Evolutionary conservation across 2,113 vertebrate species (phyloP), one percentile per base, ranked within the genome.

Genomic region (Peromyscus maniculatus): DNA sequence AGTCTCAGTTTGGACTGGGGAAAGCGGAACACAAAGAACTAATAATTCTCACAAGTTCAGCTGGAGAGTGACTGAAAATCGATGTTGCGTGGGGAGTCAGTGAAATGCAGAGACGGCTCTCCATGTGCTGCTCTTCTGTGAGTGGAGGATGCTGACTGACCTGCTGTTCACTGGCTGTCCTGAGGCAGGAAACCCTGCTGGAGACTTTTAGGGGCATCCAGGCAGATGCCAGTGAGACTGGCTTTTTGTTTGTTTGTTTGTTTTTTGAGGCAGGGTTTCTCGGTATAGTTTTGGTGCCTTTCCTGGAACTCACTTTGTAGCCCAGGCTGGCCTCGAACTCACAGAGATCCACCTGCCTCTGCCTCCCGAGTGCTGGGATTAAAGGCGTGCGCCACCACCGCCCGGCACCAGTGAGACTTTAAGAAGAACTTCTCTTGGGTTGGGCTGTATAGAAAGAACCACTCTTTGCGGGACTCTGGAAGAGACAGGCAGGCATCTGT

Each of bases 1-100:
- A 79, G 64, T 93, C 91, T 93, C 69, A n/a, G 75, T 71, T 84
- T 74, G 55, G 52, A 22, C 74, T 75, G 4, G 87, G 64, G 55
- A 83, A 7, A 83, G 49, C 39, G n/a, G 78, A 89, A 64, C 91
- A 97, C 59, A 49, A 95, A 92, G 94, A 91, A 83, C 91, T 87
- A 91, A 87, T 91, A 89, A 77, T 49, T 92, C 66, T 80, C 64
- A 19, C 83, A 67, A 71, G 71, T 93, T 93, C 92, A 55, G 36
- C 62, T 36, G 33, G 69, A 74, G 89, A 95, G 95, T 67, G 87
- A 72, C 91, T 75, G 82, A 9, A 96, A 93, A 90, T 86, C 87
- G 78, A 86, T 90, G 74, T 49, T 28, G 26, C 3, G 0, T 13
- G 52, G 66, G 55, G 57, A 90, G n/a, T 24, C 8, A 71, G 79